Evolutionary conservation across 2,888 invertebrate species (phyloP), one percentile per base, ranked within the genome.

Genomic region (Lingula anatina): DNA sequence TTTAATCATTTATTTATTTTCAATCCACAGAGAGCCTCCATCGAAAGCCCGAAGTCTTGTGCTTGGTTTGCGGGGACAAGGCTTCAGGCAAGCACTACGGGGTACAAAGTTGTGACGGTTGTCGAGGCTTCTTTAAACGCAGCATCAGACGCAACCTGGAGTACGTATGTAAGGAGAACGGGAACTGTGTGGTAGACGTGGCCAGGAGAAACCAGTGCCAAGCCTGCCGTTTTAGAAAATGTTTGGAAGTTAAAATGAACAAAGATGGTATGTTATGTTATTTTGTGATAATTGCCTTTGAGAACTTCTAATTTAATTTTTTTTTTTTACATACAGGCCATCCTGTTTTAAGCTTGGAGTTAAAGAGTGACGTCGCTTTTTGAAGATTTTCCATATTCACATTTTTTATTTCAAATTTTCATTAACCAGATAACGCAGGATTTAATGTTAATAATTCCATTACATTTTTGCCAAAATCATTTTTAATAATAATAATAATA

Each of bases 191-290:
- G 3, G 92, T 95, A 21, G 93, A 95, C 70, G 91, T 94, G 2
- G 89, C 89, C 0, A 81, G 93, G 44, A 80, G 94, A 44, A 95
- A 95, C 79, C 94, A 94, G 76, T 95, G 95, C 71, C 94, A 94
- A 76, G 89, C 93, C 0, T 94, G 95, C 73, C 83, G 94, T 41
- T 92, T 94, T 78, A 84, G 87, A 51, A 93, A 93, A 74, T 94
- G 93, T 76, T 82, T 93, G 20, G 84, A 86, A 62, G 91, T 90
- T 61, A 91, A 90, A 76, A 94, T 94, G 93, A 90, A 92, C 77
- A 85, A 87, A 76, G 92, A 93, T 76, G 93, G 93, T 93, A 79
- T 83, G 84, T 62, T 35, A 18, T 18, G 26, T 46, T 44, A n/a
- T n/a, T n/a, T n/a, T n/a, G n/a, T n/a, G n/a, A n/a, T n/a, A n/a